phyloP scores from a whole-genome alignment of 2,113 vertebrate genomes.

The Synodontis membranacea region DNA sequence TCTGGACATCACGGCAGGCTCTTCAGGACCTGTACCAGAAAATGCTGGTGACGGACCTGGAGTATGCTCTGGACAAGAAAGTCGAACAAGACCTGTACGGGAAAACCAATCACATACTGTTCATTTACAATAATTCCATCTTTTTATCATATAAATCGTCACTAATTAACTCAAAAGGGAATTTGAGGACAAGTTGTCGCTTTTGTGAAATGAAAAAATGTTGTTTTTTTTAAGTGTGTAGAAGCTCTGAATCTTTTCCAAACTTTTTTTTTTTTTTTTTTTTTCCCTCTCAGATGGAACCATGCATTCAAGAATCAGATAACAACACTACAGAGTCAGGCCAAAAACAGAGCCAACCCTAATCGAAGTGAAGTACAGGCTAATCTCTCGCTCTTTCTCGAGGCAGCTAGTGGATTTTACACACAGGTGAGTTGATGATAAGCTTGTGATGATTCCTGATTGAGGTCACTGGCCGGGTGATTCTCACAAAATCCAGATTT shows the following conservation, averaged over 20 bases:
- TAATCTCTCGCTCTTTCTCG: conserved; percentile 95
- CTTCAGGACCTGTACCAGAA: conserved; percentile 99
- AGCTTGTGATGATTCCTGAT: no score
- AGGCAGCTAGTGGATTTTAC: conserved; percentile 99
- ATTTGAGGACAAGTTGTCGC: not conserved
- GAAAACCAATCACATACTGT: not conserved
- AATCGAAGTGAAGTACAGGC: conserved; percentile 98
- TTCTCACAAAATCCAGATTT: no score
- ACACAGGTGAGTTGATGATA: conserved; percentile 84
- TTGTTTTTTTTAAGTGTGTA: not conserved
- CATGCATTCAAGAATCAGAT: conserved; percentile 99
- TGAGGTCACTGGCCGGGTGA: not conserved
- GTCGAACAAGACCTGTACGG: conserved; percentile 99
- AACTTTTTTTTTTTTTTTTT: not conserved
- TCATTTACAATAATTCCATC: not conserved
- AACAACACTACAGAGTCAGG: conserved; percentile 97
- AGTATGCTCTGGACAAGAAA: conserved; percentile 99
- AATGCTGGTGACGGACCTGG: conserved; percentile 98
- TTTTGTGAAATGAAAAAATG: not conserved
- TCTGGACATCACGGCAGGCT: conserved; percentile 97
- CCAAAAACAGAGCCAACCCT: conserved; percentile 97
- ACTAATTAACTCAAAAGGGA: not conserved
- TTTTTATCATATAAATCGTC: fast-evolving
- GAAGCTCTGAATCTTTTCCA: not conserved
- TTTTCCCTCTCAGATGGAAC: conserved; percentile 87